A percentile compares a stretch with the other conserved stretches of the same genome.
Evolutionary conservation across 2,888 invertebrate genomes (phyloP).

Genomic region (Hybos culiciformis): DNA sequence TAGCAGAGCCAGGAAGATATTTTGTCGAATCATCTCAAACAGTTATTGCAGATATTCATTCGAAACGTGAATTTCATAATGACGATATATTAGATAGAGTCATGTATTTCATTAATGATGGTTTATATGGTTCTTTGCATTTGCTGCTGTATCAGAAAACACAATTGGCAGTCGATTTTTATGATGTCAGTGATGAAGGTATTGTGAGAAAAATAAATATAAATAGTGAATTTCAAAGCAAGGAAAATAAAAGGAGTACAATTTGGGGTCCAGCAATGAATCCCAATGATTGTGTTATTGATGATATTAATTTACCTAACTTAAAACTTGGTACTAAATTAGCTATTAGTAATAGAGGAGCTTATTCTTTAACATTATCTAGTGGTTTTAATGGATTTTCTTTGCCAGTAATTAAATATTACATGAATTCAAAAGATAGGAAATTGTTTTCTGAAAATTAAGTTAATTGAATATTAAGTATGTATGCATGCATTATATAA

Average conservation of each 20-base stretch:
- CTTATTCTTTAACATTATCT: conserved; percentile 86
- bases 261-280: conserved; percentile 98
- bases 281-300: conserved; percentile 66
- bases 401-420: conserved; percentile 52
- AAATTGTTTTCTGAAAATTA: no score
- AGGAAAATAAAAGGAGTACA: conserved; percentile 29
- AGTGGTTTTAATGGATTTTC: conserved; percentile 93
- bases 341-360: conserved; percentile 91
- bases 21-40: conserved; percentile 94
- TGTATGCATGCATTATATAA: no score
- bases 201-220: conserved; percentile 38
- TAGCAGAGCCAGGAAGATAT: conserved; percentile 94
- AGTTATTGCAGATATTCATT: conserved; percentile 75
- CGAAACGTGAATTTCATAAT: conserved; percentile 44
- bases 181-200: no score
- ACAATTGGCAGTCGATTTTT: not conserved
- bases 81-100: conserved; percentile 29
- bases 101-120: conserved; percentile 99
- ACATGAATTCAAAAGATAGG: no score
- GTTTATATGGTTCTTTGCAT: conserved; percentile 98
- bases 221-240: not conserved
- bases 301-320: conserved; percentile 50
- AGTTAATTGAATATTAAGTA: no score
- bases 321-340: conserved; percentile 78
- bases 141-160: conserved; percentile 72